Conservation (phyloP, 1,140 invertebrate genomes). For the Aphidius ervi region DNA sequence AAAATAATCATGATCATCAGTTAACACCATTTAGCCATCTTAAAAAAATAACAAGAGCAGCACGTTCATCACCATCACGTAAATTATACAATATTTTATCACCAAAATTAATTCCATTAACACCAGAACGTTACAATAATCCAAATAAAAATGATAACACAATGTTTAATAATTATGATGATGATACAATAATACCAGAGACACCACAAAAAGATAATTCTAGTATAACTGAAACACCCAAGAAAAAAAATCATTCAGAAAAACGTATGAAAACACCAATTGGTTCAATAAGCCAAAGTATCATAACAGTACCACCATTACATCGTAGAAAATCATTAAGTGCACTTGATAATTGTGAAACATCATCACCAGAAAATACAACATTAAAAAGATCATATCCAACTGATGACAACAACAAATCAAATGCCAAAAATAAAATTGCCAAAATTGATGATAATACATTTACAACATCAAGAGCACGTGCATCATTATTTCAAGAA, state of each 20-base stretch:
- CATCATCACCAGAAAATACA: slow-evolving; percentile 30
- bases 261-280: slow-evolving; percentile 39
- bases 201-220: slow-evolving; percentile 23
- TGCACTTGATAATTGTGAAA: slow-evolving; percentile 24
- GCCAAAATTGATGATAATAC: slow-evolving; percentile 30
- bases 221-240: slow-evolving; percentile 34
- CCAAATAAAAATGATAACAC: not conserved
- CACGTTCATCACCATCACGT: slow-evolving; percentile 30
- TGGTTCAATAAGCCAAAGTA: slow-evolving; percentile 33
- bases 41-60: slow-evolving; percentile 27
- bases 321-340: slow-evolving; percentile 37
- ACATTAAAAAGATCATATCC: slow-evolving; percentile 31
- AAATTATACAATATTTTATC: slow-evolving; percentile 21
- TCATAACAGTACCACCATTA: slow-evolving; percentile 30
- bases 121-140: not conserved
- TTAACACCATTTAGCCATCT: slow-evolving; percentile 34
- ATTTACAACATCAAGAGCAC: slow-evolving; percentile 33
- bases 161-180: not conserved
- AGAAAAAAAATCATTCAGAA: slow-evolving; percentile 32
- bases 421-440: slow-evolving; percentile 25
- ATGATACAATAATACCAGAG: slow-evolving; percentile 2
- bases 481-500: slow-evolving; percentile 43
- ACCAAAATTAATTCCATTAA: slow-evolving; percentile 19
- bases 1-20: not conserved
- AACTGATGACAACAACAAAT: slow-evolving; percentile 21